Percentiles rank a stretch among this genome's conserved stretches.
These are phyloP conservation scores for Phaethornis superciliosus DNA, from an alignment of 2,113 vertebrate species.

Conservation along the genomic window DNA sequence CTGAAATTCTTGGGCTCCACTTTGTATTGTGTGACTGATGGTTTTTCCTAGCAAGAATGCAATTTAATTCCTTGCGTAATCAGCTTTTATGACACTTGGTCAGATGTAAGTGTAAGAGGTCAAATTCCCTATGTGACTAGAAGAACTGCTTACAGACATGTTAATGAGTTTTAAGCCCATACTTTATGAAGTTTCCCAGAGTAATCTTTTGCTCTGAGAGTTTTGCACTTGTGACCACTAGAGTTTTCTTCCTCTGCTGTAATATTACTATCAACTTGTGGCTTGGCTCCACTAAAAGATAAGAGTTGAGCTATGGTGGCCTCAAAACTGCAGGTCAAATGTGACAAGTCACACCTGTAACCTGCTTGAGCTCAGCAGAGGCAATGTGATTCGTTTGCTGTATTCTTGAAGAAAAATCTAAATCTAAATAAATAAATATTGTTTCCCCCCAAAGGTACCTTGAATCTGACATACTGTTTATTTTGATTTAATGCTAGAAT, in stretches of 20 bases:
- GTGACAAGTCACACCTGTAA: background rate
- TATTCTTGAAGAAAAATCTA: background rate
- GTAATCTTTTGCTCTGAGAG: background rate
- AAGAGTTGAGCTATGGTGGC: background rate
- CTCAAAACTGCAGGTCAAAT: accelerated
- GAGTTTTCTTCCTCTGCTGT: background rate
- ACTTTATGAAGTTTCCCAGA: background rate
- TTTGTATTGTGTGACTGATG: background rate
- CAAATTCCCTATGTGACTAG: background rate
- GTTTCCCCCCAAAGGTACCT: background rate
- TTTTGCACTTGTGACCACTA: background rate
- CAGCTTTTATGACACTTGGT: background rate
- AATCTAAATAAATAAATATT: too few relatives aligned
- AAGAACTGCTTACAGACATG: background rate
- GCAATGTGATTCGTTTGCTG: accelerated
- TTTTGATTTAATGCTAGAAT: background rate
- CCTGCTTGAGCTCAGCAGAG: background rate
- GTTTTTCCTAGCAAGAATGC: background rate
- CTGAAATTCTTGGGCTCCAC: background rate
- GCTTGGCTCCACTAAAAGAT: background rate
- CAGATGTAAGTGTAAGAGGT: background rate
- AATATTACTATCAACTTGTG: background rate
- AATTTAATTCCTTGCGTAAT: background rate
- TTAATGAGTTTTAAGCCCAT: background rate
- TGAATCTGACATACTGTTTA: accelerated